Base-by-base conservation (phyloP, 2,888 invertebrate genomes). In the Meiosimyza decipiens region DNA sequence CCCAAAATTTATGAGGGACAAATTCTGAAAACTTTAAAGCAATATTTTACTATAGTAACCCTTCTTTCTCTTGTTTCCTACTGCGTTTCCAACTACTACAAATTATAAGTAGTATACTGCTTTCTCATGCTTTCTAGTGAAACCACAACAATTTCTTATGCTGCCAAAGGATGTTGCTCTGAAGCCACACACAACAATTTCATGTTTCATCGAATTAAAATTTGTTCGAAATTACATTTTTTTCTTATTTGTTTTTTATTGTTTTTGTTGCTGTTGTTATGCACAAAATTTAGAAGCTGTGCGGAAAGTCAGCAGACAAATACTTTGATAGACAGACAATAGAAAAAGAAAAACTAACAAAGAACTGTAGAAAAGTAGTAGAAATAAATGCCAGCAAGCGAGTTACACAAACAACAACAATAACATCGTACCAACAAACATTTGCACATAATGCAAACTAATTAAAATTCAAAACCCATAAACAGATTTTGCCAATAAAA, bases 391-490 rank as follows among this genome's bases (percentile, higher is more conserved):
- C 18, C 18, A 18, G 28, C 12, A 57, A 57, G 15, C 1, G 57
- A 7, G 2, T 9, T 40, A 40, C 40, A 40, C 40, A 40, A 57
- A 28, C 11, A 57, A 33, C 59, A 60, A 15, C 40, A 40, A 40
- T 9, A 6, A 40, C 2, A 40, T 40, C 4, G 22, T 15, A 57
- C 28, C 6, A 57, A 57, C 57, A 57, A 57, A 28, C 22, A 28
- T 28, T 28, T 57, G 22, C 57, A 57, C 28, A 28, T 63, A 70
- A 70, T 70, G 54, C 52, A 85, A 84, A 85, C 84, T 84, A 84
- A 84, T 84, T 84, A 84, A 84, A 84, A 84, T 84, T 84, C 84
- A 85, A 84, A 84, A 83, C 80, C 85, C 83, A 85, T 83, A 84
- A 85, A 85, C 83, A 84, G 82, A 84, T 84, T 84, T 84, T 83